Evolutionary conservation across 2,797 vertebrate species (phyloP).

Genomic region (Brachyrhaphis roseni): DNA sequence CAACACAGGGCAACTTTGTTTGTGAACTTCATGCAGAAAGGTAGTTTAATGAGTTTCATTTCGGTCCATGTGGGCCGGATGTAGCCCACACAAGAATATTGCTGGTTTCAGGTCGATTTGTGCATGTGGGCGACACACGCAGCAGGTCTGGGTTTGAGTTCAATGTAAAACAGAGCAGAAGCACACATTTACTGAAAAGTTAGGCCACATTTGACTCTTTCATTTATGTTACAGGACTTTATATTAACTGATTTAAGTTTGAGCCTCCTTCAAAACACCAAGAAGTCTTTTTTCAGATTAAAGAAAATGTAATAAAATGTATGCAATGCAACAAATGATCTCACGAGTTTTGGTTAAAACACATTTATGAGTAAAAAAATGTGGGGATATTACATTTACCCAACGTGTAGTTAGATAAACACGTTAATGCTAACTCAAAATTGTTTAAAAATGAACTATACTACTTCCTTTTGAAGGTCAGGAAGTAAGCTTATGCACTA

Average conservation of each 20-base stretch:
- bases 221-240: not conserved
- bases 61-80: not conserved
- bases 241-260: not conserved
- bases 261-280: not conserved
- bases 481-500: not conserved
- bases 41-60: constrained; percentile 14
- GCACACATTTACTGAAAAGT: not conserved
- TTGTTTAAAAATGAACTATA: not conserved
- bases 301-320: not conserved
- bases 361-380: not conserved
- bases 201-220: not conserved
- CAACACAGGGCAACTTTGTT: constrained; percentile 26
- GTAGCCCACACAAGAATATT: constrained; percentile 9
- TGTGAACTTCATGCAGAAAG: not conserved
- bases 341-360: not conserved
- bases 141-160: constrained; percentile 3
- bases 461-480: not conserved
- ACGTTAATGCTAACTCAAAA: not conserved
- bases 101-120: constrained; percentile 12
- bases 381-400: not conserved
- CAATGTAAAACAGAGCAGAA: not conserved
- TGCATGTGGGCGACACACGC: constrained; percentile 19
- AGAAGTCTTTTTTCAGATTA: not conserved
- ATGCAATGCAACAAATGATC: not conserved
- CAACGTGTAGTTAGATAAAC: not conserved